Evolutionary conservation across 2,113 vertebrate genomes (phyloP).

Genomic region (Gallinago undulata): DNA sequence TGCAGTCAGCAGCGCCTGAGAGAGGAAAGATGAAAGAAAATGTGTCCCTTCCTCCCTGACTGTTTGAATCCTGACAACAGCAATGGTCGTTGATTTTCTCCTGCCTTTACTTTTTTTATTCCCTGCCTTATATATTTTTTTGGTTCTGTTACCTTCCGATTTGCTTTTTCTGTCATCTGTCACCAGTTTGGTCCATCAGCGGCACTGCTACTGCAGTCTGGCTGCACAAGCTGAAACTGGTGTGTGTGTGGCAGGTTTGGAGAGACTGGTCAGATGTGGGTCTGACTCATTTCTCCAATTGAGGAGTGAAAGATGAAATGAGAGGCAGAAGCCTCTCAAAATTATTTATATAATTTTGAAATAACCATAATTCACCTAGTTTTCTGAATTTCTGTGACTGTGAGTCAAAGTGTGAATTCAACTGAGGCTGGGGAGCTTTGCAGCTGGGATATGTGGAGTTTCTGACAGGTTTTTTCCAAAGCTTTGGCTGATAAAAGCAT

Average conservation of each 20-base stretch:
- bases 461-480: not conserved
- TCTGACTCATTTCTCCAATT: not conserved
- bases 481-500: not conserved
- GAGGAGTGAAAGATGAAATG: not conserved
- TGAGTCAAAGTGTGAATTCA: not conserved
- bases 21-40: not conserved
- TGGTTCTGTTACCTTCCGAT: not conserved
- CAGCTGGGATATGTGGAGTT: not conserved
- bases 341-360: not conserved
- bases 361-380: not conserved
- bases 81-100: not conserved
- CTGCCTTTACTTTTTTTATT: not conserved
- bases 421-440: accelerated
- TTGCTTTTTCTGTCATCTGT: not conserved
- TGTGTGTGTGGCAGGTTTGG: accelerated
- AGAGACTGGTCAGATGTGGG: not conserved
- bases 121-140: accelerated
- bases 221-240: accelerated
- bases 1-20: not conserved
- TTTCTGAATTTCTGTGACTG: not conserved
- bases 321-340: not conserved
- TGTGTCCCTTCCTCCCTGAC: not conserved
- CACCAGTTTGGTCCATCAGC: not conserved
- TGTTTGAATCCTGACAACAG: not conserved
- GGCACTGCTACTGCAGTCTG: not conserved